These are phyloP conservation scores for Pseudomugil gertrudae DNA, from an alignment of 2,797 vertebrate species.

Conservation along the genomic window DNA sequence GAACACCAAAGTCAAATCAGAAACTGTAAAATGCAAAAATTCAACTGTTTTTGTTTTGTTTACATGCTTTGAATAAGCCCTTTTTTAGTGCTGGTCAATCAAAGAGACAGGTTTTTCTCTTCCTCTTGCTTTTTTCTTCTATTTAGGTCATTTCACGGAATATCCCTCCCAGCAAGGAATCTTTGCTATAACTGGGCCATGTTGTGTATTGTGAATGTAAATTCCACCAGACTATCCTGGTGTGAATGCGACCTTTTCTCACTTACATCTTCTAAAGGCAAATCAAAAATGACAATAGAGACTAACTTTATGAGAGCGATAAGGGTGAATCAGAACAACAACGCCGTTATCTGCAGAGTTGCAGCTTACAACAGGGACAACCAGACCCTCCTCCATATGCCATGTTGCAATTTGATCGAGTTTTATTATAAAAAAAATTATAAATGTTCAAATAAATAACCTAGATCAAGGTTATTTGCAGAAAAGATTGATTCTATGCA, in stretches of 20 bases:
- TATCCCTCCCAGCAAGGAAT: neutral
- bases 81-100: neutral
- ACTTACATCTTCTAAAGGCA: neutral
- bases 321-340: neutral
- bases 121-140: neutral
- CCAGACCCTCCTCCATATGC: neutral
- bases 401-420: constrained; percentile 7
- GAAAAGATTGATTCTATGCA: constrained; percentile 10
- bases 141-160: neutral
- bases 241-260: too few species aligned
- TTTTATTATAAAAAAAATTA: neutral
- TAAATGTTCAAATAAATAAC: neutral
- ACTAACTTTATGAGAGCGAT: neutral
- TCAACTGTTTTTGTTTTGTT: neutral
- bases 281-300: neutral
- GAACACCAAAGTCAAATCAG: too few species aligned
- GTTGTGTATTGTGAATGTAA: neutral
- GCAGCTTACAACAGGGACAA: neutral
- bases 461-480: constrained; percentile 7
- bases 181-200: too few species aligned
- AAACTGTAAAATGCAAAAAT: neutral
- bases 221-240: neutral
- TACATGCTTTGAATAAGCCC: neutral
- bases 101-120: neutral
- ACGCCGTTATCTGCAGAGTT: neutral